Percentiles rank a stretch among this genome's conserved stretches.
Conservation (phyloP, 2,113 vertebrate species). For the Ceyx cyanopectus region DNA sequence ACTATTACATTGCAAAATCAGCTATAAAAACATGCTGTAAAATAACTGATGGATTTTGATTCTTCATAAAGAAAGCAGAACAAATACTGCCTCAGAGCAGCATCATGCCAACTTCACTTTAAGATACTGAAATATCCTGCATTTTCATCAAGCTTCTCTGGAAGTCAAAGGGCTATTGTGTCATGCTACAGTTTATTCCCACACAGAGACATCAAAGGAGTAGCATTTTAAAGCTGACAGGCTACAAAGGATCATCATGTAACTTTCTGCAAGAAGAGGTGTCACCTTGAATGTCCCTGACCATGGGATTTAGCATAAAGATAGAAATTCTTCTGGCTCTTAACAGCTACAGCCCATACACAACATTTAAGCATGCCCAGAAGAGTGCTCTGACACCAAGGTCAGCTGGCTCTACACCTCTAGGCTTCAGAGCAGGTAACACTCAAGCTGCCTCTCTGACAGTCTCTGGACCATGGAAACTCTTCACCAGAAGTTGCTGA, state of each 20-base stretch:
- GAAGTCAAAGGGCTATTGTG: neutral
- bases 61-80: neutral
- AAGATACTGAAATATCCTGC: neutral
- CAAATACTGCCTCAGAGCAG: neutral
- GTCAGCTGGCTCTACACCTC: neutral
- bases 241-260: neutral
- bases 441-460: neutral
- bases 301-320: neutral
- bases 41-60: neutral
- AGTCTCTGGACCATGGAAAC: rapidly evolving
- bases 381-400: neutral
- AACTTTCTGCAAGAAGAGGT: neutral
- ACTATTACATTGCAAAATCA: constrained; percentile 6
- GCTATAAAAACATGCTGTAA: neutral
- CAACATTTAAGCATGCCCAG: neutral
- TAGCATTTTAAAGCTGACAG: neutral
- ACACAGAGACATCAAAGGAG: neutral
- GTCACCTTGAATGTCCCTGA: neutral
- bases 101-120: neutral
- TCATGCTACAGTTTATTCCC: neutral
- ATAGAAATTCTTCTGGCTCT: neutral
- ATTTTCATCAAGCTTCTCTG: neutral
- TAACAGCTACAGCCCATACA: neutral
- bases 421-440: neutral
- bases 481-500: neutral